These are phyloP conservation scores for Dorcus hopei DNA, from an alignment of 2,888 invertebrate species.

Conservation along the genomic window DNA sequence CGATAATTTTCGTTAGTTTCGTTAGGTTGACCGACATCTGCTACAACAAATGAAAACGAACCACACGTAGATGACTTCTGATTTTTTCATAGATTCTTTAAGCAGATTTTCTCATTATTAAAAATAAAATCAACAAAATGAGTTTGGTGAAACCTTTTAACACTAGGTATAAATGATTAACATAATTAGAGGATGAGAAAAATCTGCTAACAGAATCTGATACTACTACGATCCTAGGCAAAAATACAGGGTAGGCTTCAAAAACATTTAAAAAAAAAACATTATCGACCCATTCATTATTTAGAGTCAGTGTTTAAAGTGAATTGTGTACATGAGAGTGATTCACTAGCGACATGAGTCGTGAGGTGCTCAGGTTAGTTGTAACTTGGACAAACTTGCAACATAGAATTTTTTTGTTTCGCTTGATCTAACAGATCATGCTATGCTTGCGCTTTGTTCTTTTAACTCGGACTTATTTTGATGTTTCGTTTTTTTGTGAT, in stretches of 20 bases:
- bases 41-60: slow-evolving; percentile 44
- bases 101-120: no score
- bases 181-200: no score
- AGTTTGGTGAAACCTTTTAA: no score
- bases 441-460: no score
- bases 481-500: no score
- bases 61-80: not conserved
- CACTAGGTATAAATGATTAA: no score
- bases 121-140: no score
- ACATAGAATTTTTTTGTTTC: slow-evolving; percentile 4
- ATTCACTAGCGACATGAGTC: slow-evolving; percentile 19
- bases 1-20: slow-evolving; percentile 39
- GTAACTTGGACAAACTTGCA: slow-evolving; percentile 14
- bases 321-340: slow-evolving; percentile 11
- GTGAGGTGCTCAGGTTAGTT: slow-evolving; percentile 15
- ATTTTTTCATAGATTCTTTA: no score
- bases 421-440: not conserved
- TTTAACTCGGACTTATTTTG: no score
- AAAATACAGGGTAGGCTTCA: not conserved
- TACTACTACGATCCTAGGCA: not conserved
- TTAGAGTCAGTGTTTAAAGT: slow-evolving; percentile 5
- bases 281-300: slow-evolving; percentile 8
- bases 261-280: no score
- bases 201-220: not conserved
- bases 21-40: slow-evolving; percentile 44